Percentiles rank a stretch among this genome's conserved stretches.
phyloP scores from a whole-genome alignment of 2,888 invertebrate species.

The Tiliacea citrago region DNA sequence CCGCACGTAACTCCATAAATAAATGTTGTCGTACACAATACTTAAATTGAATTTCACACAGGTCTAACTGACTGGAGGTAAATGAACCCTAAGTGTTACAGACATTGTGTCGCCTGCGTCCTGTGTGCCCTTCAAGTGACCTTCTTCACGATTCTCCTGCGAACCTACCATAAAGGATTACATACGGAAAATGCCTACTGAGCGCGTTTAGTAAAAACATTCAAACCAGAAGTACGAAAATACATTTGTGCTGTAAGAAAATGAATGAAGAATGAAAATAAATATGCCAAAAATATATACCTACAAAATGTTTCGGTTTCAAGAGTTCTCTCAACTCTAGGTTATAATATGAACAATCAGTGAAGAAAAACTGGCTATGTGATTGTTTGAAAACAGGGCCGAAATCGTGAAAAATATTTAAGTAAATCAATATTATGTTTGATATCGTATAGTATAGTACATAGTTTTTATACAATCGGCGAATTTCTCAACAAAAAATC shows the following conservation, averaged over 20 bases:
- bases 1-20: conserved; percentile 22
- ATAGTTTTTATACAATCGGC: too few species aligned
- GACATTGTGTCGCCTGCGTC: conserved; percentile 71
- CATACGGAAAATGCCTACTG: neutral
- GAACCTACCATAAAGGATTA: conserved; percentile 16
- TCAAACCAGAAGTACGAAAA: conserved; percentile 1
- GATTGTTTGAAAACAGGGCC: conserved; percentile 11
- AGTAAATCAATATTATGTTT: neutral
- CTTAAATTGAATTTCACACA: conserved; percentile 36
- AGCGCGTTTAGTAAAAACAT: neutral
- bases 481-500: too few species aligned
- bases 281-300: conserved; percentile 20
- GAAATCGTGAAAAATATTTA: conserved; percentile 16
- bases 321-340: neutral
- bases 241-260: conserved; percentile 7
- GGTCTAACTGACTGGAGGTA: conserved; percentile 51
- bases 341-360: conserved; percentile 12
- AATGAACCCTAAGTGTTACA: conserved; percentile 68
- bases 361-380: neutral
- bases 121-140: conserved; percentile 74
- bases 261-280: conserved; percentile 10
- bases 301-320: neutral
- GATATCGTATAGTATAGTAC: too few species aligned
- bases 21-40: conserved; percentile 32
- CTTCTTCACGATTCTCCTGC: conserved; percentile 67